Evolutionary conservation across 2,888 invertebrate genomes (phyloP), one percentile per base, ranked within the genome.

Genomic region (Calliopum simillimum): DNA sequence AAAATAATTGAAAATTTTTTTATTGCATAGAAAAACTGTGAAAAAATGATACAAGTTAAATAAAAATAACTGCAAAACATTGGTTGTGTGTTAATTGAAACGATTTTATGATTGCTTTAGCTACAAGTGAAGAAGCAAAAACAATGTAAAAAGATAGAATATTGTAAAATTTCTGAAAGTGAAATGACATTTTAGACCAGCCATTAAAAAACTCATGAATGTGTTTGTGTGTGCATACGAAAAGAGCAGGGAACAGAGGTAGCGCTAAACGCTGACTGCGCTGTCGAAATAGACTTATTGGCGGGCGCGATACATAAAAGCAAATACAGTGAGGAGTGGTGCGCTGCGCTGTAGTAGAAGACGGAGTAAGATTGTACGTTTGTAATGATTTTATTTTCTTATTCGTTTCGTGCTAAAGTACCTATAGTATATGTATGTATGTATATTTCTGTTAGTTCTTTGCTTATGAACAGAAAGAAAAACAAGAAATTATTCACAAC

Each of bases 291-390:
- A 12, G n/a, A 59, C 19, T 59, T 12, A 44, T 59, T 59, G 59
- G 59, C n/a, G n/a, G 33, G 33, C 19, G 21, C 21, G 44, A 46
- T 61, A 61, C 23, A 61, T 46, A 44, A 14, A 44, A 53, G 21
- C 53, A 53, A 23, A 56, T 56, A 61, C 46, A 44, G 21, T 16
- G 56, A 56, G 56, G 58, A 58, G 61, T 61, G 43, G 58, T 61
- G 12, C 58, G 33, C 23, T 21, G 46, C 19, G n/a, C 19, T 61
- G 61, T 43, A 61, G 21, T 23, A 21, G 46, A 61, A 61, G 44
- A 4, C 41, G 59, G 59, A 59, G 41, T 41, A 41, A 11, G 14
- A 46, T 12, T 21, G 14, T 61, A 61, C 44, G 61, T 61, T 51
- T 51, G 19, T 19, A 21, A 51, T 16, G 12, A 14, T 19, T 19